phyloP scores from a whole-genome alignment of 2,113 vertebrate genomes.

The Turdus rufiventris region DNA sequence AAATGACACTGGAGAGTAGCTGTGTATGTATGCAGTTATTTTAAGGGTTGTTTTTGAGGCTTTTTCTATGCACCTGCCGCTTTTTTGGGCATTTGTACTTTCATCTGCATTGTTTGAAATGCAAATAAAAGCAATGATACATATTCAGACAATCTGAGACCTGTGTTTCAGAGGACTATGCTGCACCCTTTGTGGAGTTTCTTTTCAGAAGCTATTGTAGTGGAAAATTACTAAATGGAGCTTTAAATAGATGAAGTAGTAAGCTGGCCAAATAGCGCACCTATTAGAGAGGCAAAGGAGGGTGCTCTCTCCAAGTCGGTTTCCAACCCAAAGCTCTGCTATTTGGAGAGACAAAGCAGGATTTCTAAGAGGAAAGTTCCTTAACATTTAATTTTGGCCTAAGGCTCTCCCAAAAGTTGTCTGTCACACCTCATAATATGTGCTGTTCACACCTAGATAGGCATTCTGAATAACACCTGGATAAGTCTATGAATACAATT shows the following conservation, averaged over 20 bases:
- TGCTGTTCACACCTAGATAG: not conserved
- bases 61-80: slow-evolving; percentile 16
- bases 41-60: not conserved
- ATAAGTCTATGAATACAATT: not conserved
- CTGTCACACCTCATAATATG: not conserved
- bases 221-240: not conserved
- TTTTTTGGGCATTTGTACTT: slow-evolving; percentile 20
- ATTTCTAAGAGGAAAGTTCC: not conserved
- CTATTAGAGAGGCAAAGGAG: not conserved
- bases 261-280: not conserved
- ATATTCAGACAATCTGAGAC: not conserved
- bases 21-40: not conserved
- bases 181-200: not conserved
- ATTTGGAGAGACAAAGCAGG: not conserved
- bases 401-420: not conserved
- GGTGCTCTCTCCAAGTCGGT: not conserved
- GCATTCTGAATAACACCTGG: not conserved
- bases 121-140: slow-evolving; percentile 35
- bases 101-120: slow-evolving; percentile 36
- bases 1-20: not conserved
- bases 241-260: not conserved
- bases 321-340: not conserved
- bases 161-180: not conserved
- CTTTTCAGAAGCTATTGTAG: not conserved
- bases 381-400: not conserved